phyloP scores from a whole-genome alignment of 1,140 invertebrate species.

The Papilio machaon region DNA sequence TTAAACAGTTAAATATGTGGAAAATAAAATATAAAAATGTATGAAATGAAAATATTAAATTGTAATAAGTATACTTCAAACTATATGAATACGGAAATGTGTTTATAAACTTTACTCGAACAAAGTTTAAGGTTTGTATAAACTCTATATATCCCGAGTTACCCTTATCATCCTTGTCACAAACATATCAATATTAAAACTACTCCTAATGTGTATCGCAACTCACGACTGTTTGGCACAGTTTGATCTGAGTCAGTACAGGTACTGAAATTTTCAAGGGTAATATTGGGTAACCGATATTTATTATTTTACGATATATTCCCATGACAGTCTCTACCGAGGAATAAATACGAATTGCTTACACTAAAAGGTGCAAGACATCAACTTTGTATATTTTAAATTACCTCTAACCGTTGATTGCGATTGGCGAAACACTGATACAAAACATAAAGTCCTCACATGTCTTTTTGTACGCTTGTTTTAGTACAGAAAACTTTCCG shows the following conservation, averaged over 20 bases:
- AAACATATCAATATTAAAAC: slow-evolving; percentile 19
- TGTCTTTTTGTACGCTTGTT: no score
- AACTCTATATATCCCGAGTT: not conserved
- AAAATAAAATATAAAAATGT: not conserved
- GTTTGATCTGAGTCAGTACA: not conserved
- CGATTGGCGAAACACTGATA: no score
- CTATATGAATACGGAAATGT: not conserved
- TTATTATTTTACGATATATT: not conserved
- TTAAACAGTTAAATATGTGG: not conserved
- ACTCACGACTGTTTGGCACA: not conserved
- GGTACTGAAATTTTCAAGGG: not conserved
- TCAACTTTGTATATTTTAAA: no score
- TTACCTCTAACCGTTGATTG: no score
- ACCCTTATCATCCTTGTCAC: slow-evolving; percentile 16
- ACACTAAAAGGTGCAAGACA: not conserved
- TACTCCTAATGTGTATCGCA: not conserved
- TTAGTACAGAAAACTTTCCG: no score
- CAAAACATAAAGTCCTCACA: no score
- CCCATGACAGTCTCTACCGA: not conserved
- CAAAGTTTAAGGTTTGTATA: not conserved
- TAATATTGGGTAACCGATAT: not conserved
- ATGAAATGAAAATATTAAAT: not conserved
- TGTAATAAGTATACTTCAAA: not conserved
- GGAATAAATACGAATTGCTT: not conserved
- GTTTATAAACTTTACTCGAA: not conserved